Evolutionary conservation across 2,797 vertebrate genomes (phyloP).

Genomic region (Acipenser ruthenus): DNA sequence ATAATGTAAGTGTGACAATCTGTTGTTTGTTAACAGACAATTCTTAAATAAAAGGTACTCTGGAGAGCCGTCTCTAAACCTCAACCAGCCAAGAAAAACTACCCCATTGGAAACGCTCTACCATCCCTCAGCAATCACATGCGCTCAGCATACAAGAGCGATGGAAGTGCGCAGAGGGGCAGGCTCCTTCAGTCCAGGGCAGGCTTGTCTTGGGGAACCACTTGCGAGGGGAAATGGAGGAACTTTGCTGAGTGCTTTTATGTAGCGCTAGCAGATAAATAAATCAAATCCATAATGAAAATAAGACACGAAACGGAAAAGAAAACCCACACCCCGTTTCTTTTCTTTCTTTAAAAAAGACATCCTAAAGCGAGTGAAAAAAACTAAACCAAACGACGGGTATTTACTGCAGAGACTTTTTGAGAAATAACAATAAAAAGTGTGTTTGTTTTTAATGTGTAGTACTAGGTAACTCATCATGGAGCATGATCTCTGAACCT

Average conservation of each 20-base stretch:
- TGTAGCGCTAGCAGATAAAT: slow-evolving; percentile 1
- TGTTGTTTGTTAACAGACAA: slow-evolving; percentile 50
- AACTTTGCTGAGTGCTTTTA: not conserved
- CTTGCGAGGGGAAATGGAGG: not conserved
- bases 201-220: not conserved
- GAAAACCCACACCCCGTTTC: not conserved
- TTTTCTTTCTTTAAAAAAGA: not conserved
- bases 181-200: too few relatives aligned
- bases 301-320: not conserved
- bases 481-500: slow-evolving; percentile 5
- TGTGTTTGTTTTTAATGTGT: slow-evolving; percentile 18
- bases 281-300: not conserved
- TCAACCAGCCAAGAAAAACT: too few relatives aligned
- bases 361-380: not conserved
- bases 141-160: too few relatives aligned
- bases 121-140: too few relatives aligned
- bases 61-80: slow-evolving; percentile 41
- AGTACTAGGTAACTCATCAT: slow-evolving; percentile 7
- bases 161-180: too few relatives aligned
- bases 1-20: slow-evolving; percentile 65
- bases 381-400: not conserved
- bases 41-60: slow-evolving; percentile 44
- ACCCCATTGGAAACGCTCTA: too few relatives aligned
- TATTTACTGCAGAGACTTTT: slow-evolving; percentile 44
- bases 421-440: slow-evolving; percentile 54